phyloP scores from a whole-genome alignment of 2,113 vertebrate species.

The Neofelis nebulosa region DNA sequence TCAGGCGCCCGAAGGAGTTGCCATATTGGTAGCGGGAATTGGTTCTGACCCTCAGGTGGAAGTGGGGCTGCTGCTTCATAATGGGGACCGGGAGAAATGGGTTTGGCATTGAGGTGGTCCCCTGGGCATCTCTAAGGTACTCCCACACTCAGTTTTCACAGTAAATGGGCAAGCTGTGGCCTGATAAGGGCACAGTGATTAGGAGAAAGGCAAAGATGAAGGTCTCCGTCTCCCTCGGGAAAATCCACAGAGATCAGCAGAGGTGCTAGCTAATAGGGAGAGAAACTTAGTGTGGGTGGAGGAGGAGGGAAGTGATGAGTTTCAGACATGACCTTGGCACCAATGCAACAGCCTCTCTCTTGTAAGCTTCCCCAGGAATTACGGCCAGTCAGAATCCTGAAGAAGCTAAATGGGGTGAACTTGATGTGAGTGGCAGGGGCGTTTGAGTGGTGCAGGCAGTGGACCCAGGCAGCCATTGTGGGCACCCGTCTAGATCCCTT shows the following conservation, averaged over 20 bases:
- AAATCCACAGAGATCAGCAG: neutral
- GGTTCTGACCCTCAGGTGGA: no score
- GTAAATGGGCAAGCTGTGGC: neutral
- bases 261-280: neutral
- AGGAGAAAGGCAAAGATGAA: neutral
- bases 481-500: no score
- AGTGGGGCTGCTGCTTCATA: neutral
- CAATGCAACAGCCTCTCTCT: neutral
- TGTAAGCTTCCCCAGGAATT: neutral
- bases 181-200: neutral
- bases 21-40: fast-evolving
- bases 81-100: neutral
- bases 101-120: neutral
- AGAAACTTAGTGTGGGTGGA: neutral
- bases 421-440: neutral
- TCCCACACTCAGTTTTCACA: no score
- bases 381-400: neutral
- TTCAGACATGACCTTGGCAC: neutral
- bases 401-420: neutral
- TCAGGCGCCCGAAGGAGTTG: neutral
- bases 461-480: fast-evolving
- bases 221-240: neutral
- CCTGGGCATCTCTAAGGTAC: neutral
- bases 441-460: fast-evolving
- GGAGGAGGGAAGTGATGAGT: neutral